Conservation (phyloP, 1,140 invertebrate species). For the Orchesella cincta region DNA sequence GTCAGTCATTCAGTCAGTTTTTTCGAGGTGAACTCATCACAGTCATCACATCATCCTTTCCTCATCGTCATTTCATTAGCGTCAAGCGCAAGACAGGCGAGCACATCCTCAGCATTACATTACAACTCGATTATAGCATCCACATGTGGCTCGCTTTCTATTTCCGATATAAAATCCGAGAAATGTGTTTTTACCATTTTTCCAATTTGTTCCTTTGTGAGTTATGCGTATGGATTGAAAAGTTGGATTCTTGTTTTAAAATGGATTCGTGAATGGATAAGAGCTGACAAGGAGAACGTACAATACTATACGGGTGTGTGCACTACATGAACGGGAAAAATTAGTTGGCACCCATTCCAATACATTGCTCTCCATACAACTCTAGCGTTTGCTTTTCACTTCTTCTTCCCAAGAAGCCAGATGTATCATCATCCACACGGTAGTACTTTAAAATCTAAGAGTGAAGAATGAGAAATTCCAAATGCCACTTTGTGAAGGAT, state of each 20-base stretch:
- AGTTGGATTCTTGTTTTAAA: neutral
- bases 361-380: neutral
- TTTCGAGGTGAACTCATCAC: neutral
- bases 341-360: neutral
- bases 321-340: neutral
- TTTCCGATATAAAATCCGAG: neutral
- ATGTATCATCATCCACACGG: neutral
- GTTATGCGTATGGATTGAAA: too few species aligned
- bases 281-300: neutral
- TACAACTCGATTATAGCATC: neutral
- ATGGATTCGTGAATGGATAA: constrained; percentile 15
- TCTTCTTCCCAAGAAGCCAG: neutral
- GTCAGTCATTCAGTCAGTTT: neutral
- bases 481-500: constrained; percentile 14
- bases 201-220: neutral
- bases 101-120: too few species aligned
- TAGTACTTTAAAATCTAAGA: neutral
- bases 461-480: constrained; percentile 11
- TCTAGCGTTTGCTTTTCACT: too few species aligned
- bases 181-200: neutral
- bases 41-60: neutral
- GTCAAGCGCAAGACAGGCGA: neutral
- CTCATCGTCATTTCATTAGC: neutral
- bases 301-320: neutral
- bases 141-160: neutral